Conservation (phyloP, 2,113 vertebrate species). For the Suricata suricatta region DNA sequence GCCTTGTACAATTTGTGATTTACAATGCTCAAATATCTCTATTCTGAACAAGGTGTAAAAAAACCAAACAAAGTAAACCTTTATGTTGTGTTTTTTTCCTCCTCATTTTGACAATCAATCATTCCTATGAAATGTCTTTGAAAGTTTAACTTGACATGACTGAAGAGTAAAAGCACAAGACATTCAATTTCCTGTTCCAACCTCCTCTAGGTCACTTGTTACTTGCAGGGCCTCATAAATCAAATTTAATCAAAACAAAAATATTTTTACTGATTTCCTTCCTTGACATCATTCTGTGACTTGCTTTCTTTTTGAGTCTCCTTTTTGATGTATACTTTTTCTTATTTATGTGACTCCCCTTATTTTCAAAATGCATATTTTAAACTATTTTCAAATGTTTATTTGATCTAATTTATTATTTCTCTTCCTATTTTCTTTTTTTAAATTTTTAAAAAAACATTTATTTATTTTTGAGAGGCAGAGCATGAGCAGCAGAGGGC, state of each 20-base stretch:
- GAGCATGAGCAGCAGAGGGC: too few relatives aligned
- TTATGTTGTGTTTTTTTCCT: background rate
- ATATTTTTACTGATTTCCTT: background rate
- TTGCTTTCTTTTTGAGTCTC: background rate
- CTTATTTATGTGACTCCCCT: background rate
- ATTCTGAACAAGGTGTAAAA: conserved; percentile 25
- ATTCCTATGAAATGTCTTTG: background rate
- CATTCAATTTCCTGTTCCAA: background rate
- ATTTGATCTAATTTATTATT: background rate
- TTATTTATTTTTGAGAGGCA: too few relatives aligned
- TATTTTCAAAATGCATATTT: conserved; percentile 36
- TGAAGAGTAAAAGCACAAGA: background rate
- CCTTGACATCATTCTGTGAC: background rate
- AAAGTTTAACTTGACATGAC: background rate
- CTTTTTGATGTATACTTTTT: background rate
- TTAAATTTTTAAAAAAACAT: too few relatives aligned
- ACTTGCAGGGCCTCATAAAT: background rate
- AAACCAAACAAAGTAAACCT: background rate
- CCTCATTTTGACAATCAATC: background rate
- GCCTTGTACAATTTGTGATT: background rate
- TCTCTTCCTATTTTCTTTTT: background rate
- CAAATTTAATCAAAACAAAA: background rate
- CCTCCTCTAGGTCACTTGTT: background rate
- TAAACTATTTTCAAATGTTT: background rate
- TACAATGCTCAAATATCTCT: background rate